Percentiles rank a stretch among this genome's conserved stretches.
Evolutionary conservation across 2,888 invertebrate species (phyloP).

Genomic region (Acrocyrtus sp.): DNA sequence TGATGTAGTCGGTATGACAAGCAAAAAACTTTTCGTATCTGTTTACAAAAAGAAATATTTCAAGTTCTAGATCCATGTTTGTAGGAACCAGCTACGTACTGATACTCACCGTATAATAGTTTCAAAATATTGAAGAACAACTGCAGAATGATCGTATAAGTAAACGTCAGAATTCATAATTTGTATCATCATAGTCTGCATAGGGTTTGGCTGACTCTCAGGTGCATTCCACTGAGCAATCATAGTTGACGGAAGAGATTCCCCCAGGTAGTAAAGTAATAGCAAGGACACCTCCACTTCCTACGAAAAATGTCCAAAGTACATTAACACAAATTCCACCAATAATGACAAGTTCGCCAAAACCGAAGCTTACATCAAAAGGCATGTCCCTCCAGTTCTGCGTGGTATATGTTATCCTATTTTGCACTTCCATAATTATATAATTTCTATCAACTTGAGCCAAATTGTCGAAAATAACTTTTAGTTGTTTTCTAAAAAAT

Average conservation of each 20-base stretch:
- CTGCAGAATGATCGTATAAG: conserved; percentile 67
- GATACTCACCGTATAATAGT: conserved; percentile 47
- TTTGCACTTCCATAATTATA: conserved; percentile 67
- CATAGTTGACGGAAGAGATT: conserved; percentile 65
- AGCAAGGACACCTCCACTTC: conserved; percentile 70
- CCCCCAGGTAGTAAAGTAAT: conserved; percentile 69
- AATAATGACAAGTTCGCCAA: neutral
- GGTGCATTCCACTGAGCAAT: conserved; percentile 47
- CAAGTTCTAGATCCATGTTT: conserved; percentile 64
- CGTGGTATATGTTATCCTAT: conserved; percentile 66
- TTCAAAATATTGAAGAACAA: conserved; percentile 68
- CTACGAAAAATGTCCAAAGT: conserved; percentile 37
- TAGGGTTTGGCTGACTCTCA: conserved; percentile 52
- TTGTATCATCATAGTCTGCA: conserved; percentile 68
- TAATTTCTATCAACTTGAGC: conserved; percentile 68
- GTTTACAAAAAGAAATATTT: conserved; percentile 25
- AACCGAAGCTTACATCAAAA: conserved; percentile 63
- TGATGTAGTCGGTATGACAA: conserved; percentile 68
- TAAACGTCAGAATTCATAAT: conserved; percentile 68
- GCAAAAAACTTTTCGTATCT: conserved; percentile 71
- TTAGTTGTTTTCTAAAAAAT: conserved; percentile 67
- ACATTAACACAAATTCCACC: neutral
- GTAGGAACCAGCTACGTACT: conserved; percentile 66
- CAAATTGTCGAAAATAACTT: conserved; percentile 70
- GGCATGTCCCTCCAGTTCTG: conserved; percentile 67